These are phyloP conservation scores for Pseudomyrmex gracilis DNA, from an alignment of 1,140 invertebrate genomes.

Conservation along the genomic window DNA sequence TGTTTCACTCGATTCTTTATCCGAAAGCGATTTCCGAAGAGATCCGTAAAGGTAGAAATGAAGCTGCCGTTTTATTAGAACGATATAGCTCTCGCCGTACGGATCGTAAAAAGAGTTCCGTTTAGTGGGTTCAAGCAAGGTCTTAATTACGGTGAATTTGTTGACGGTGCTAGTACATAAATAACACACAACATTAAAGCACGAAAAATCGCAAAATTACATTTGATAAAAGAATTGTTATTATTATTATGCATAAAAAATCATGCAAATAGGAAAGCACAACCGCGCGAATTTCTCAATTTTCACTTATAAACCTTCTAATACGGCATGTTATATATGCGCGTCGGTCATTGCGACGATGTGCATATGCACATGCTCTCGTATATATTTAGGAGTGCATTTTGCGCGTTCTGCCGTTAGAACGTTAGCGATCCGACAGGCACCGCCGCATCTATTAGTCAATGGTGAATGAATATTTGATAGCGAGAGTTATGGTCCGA, in stretches of 20 bases:
- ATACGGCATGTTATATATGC: slow-evolving; percentile 22
- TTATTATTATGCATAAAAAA: background rate
- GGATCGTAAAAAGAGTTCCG: background rate
- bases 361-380: slow-evolving; percentile 16
- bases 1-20: slow-evolving; percentile 63
- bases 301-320: slow-evolving; percentile 36
- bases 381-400: slow-evolving; percentile 14
- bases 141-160: no score
- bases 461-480: slow-evolving; percentile 81
- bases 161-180: background rate
- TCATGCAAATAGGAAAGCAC: background rate
- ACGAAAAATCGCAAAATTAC: no score
- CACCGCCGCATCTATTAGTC: slow-evolving; percentile 79
- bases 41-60: slow-evolving; percentile 49
- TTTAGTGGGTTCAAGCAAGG: no score
- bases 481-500: slow-evolving; percentile 79
- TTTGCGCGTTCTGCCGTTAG: slow-evolving; percentile 27
- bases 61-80: slow-evolving; percentile 17
- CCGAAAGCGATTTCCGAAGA: slow-evolving; percentile 72
- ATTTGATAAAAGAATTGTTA: background rate
- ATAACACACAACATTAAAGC: background rate
- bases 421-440: slow-evolving; percentile 69
- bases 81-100: background rate
- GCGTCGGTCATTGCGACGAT: slow-evolving; percentile 28
- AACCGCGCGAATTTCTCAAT: background rate